A percentile compares a stretch with the other conserved stretches of the same genome.
These are phyloP conservation scores for Sesia bembeciformis DNA, from an alignment of 2,888 invertebrate species.

Conservation along the genomic window DNA sequence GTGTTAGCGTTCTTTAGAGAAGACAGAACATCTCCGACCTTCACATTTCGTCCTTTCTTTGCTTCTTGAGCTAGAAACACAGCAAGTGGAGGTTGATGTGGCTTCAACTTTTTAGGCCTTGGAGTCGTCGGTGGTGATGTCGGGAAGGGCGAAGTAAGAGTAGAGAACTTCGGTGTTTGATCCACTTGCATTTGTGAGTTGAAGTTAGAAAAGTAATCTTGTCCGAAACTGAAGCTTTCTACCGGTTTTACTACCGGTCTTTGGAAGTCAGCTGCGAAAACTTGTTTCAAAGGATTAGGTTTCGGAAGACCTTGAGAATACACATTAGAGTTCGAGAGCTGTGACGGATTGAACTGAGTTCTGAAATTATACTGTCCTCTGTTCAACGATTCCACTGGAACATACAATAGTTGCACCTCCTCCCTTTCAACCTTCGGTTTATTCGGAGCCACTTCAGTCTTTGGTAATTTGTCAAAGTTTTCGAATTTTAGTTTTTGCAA, in stretches of 20 bases:
- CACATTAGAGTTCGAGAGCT: slow-evolving; percentile 41
- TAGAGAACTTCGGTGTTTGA: slow-evolving; percentile 53
- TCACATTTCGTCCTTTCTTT: slow-evolving; percentile 64
- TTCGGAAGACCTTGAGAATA: slow-evolving; percentile 36
- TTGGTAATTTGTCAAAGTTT: slow-evolving; percentile 34
- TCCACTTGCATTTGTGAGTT: slow-evolving; percentile 35
- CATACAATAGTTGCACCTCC: slow-evolving; percentile 86
- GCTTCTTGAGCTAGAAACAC: slow-evolving; percentile 80
- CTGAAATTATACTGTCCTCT: slow-evolving; percentile 59
- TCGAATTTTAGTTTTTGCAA: slow-evolving; percentile 58
- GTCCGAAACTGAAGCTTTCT: slow-evolving; percentile 31
- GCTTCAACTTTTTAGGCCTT: slow-evolving; percentile 76
- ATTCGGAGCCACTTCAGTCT: slow-evolving; percentile 26
- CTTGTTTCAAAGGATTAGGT: slow-evolving; percentile 30
- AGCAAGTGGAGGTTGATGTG: slow-evolving; percentile 89
- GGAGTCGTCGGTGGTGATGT: slow-evolving; percentile 56
- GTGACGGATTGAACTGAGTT: slow-evolving; percentile 32
- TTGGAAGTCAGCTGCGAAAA: slow-evolving; percentile 34
- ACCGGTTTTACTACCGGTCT: slow-evolving; percentile 29
- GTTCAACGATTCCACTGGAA: slow-evolving; percentile 84
- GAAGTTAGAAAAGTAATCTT: slow-evolving; percentile 48
- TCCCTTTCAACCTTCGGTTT: slow-evolving; percentile 65
- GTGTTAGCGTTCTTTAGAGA: slow-evolving; percentile 81
- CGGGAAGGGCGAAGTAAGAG: slow-evolving; percentile 46
- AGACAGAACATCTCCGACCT: slow-evolving; percentile 80